Conservation (phyloP, 2,113 vertebrate species). For the Ancistrus triradiatus region DNA sequence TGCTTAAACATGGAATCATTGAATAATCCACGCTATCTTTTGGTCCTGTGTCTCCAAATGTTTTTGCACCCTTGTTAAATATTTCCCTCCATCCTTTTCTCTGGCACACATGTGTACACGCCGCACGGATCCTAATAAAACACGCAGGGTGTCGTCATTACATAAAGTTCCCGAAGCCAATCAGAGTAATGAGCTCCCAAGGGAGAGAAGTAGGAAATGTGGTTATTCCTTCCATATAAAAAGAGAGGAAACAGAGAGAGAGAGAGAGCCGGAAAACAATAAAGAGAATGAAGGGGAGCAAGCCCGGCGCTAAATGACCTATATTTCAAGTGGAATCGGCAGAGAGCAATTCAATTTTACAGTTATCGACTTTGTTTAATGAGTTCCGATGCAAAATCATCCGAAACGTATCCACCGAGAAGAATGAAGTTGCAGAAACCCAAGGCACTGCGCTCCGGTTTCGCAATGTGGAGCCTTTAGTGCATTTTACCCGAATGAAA, state of each 20-base stretch:
- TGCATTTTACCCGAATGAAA: too few species aligned
- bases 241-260: background rate
- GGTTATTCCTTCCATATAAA: constrained; percentile 4
- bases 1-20: too few species aligned
- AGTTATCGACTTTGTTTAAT: too few species aligned
- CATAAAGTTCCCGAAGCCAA: constrained; percentile 7
- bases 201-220: constrained; percentile 22
- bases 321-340: background rate
- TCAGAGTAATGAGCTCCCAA: constrained; percentile 16
- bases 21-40: too few species aligned
- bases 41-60: too few species aligned
- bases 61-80: too few species aligned
- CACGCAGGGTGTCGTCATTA: constrained; percentile 19
- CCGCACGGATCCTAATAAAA: constrained; percentile 10
- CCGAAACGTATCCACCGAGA: too few species aligned
- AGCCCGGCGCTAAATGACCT: background rate
- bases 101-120: background rate
- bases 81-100: background rate
- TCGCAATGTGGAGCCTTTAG: too few species aligned
- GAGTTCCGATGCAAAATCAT: too few species aligned
- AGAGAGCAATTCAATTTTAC: background rate
- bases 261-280: constrained; percentile 15
- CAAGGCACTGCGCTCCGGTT: too few species aligned
- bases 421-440: too few species aligned
- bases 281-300: background rate